Evolutionary conservation across 2,113 vertebrate species (phyloP).

Genomic region (Ibidorhyncha struthersii): DNA sequence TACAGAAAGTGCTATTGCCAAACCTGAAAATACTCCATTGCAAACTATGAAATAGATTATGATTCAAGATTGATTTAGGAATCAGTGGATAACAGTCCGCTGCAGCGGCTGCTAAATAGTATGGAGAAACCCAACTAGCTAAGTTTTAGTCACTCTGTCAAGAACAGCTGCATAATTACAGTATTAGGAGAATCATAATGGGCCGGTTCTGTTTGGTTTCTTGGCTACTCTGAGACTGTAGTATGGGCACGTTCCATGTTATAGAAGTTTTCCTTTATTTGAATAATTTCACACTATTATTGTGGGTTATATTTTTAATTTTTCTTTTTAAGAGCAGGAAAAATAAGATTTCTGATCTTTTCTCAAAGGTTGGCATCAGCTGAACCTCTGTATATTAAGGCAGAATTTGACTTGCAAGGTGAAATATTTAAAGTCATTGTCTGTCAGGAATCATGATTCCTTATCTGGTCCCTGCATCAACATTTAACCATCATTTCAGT

Average conservation of each 20-base stretch:
- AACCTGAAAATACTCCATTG: background rate
- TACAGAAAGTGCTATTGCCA: background rate
- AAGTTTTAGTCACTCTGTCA: background rate
- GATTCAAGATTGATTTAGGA: background rate
- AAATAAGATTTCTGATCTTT: background rate
- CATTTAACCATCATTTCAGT: background rate
- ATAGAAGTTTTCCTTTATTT: background rate
- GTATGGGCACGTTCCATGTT: accelerated
- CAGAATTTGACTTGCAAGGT: background rate
- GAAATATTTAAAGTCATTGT: background rate
- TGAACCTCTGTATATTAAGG: background rate
- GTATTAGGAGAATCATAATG: background rate
- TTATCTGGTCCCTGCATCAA: background rate
- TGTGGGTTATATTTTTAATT: background rate
- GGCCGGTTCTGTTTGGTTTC: background rate
- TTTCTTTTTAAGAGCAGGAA: background rate
- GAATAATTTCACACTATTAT: background rate
- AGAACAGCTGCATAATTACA: background rate
- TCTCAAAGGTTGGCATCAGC: background rate
- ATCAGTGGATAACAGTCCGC: background rate
- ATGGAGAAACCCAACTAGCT: background rate
- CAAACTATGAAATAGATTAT: background rate
- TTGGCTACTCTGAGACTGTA: background rate
- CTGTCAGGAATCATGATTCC: background rate
- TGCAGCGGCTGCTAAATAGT: background rate